These are phyloP conservation scores for Chrysomallon squamiferum DNA, from an alignment of 1,140 invertebrate genomes.

Conservation along the genomic window DNA sequence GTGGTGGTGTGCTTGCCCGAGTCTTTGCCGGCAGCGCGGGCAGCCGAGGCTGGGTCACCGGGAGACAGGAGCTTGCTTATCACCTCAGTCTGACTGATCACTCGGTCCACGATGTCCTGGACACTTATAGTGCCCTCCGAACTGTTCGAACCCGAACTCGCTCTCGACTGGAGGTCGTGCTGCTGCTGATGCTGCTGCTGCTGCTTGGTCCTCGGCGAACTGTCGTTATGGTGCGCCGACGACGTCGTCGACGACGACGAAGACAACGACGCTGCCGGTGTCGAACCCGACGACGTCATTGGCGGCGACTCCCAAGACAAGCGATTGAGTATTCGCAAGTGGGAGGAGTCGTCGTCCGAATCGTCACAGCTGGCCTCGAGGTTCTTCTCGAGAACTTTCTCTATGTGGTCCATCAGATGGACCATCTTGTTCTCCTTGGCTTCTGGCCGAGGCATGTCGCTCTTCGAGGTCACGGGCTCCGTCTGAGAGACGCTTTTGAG, in stretches of 20 bases:
- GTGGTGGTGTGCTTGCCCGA: no score
- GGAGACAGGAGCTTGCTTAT: conserved; percentile 21
- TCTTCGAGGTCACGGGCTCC: background rate
- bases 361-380: conserved; percentile 33
- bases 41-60: background rate
- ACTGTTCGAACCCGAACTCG: background rate
- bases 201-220: background rate
- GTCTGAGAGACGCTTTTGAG: background rate
- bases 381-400: conserved; percentile 44
- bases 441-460: background rate
- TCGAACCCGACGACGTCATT: background rate
- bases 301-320: background rate
- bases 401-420: conserved; percentile 52
- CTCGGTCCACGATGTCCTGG: conserved; percentile 34
- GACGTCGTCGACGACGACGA: background rate
- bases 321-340: conserved; percentile 7
- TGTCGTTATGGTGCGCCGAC: background rate
- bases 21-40: no score
- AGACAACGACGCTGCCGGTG: background rate
- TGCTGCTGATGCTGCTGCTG: background rate
- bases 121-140: conserved; percentile 28
- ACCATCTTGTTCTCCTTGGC: conserved; percentile 17
- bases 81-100: conserved; percentile 31
- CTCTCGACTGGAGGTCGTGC: background rate
- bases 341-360: background rate